A percentile compares a stretch with the other conserved stretches of the same genome.
phyloP scores from a whole-genome alignment of 2,888 invertebrate genomes.

The Hedya salicella region DNA sequence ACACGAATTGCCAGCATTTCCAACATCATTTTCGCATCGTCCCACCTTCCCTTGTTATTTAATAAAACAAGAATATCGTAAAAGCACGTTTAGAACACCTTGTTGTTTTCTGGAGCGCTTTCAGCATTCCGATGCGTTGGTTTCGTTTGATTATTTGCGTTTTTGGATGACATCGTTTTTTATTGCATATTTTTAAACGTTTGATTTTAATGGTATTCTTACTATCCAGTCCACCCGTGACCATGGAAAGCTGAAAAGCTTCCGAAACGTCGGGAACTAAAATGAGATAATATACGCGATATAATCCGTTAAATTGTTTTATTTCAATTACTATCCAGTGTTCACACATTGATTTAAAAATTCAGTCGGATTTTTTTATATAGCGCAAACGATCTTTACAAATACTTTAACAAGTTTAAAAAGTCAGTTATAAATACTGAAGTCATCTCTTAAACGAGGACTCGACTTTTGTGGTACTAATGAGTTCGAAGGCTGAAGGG shows the following conservation, averaged over 20 bases:
- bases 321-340: no score
- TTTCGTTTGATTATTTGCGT: conserved; percentile 7
- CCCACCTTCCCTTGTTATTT: conserved; percentile 43
- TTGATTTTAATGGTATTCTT: background rate
- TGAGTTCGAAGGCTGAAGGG: conserved; percentile 23
- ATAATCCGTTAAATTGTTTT: no score
- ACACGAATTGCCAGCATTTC: conserved; percentile 43
- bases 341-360: background rate
- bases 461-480: conserved; percentile 32
- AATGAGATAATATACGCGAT: no score
- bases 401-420: conserved; percentile 10
- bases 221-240: no score
- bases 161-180: background rate
- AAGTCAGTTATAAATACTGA: conserved; percentile 33
- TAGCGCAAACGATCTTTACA: conserved; percentile 1
- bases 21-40: conserved; percentile 42
- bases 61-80: conserved; percentile 43
- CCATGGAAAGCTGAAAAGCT: no score
- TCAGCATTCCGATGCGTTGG: conserved; percentile 22
- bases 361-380: no score
- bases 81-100: conserved; percentile 40
- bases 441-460: conserved; percentile 25
- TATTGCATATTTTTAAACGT: background rate
- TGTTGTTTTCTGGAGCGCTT: conserved; percentile 34
- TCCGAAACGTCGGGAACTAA: no score